Conservation (phyloP, 2,113 vertebrate genomes). For the Malurus melanocephalus region DNA sequence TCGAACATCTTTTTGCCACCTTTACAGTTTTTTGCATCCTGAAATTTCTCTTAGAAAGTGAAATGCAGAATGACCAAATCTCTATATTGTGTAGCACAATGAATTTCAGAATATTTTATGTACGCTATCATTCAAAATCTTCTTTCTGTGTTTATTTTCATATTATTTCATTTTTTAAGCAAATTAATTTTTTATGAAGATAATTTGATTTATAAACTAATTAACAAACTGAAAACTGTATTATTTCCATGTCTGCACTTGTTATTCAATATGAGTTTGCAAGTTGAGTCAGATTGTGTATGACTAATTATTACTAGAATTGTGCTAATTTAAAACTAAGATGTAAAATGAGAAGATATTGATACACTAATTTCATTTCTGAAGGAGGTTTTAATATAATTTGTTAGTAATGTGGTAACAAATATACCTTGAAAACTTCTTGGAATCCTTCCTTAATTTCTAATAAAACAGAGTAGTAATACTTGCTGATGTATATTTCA, state of each 20-base stretch:
- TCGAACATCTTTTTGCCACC: neutral
- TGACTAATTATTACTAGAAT: neutral
- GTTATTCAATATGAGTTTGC: neutral
- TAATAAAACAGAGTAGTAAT: neutral
- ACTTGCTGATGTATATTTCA: neutral
- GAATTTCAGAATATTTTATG: neutral
- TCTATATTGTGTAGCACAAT: neutral
- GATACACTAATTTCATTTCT: neutral
- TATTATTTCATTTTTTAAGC: neutral
- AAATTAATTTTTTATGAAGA: neutral
- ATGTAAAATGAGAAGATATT: neutral
- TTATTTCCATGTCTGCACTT: neutral
- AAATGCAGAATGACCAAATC: neutral
- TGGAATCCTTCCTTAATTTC: neutral
- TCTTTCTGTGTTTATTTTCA: neutral
- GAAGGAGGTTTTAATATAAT: neutral
- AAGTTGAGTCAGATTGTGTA: neutral
- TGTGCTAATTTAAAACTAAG: neutral
- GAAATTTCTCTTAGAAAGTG: neutral
- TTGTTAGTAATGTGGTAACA: neutral
- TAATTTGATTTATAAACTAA: neutral
- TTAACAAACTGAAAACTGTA: neutral
- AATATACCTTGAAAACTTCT: neutral
- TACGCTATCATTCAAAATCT: neutral
- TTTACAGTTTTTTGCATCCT: neutral